Percentiles rank a stretch among this genome's conserved stretches.
Conservation (phyloP, 2,113 vertebrate genomes). For the Thunnus maccoyii region DNA sequence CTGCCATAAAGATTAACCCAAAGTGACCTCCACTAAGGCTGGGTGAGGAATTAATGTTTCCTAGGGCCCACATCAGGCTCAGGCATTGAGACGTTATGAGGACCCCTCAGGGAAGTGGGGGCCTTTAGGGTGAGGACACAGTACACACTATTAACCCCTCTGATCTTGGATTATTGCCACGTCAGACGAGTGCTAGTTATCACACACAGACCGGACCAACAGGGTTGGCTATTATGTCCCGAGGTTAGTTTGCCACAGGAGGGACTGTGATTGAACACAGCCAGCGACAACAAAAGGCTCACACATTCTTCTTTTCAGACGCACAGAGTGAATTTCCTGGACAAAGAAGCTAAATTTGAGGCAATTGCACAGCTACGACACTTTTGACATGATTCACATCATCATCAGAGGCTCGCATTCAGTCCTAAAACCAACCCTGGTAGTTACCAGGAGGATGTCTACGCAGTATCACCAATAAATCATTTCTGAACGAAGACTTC, state of each 20-base stretch:
- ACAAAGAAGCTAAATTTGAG: constrained; percentile 39
- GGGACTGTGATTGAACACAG: constrained; percentile 52
- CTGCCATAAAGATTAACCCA: constrained; percentile 58
- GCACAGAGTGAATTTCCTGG: constrained; percentile 23
- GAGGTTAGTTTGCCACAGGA: constrained; percentile 60
- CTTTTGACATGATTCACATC: neutral
- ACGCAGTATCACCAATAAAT: constrained; percentile 33
- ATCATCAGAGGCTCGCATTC: neutral
- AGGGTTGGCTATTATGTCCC: constrained; percentile 5
- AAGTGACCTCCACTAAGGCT: constrained; percentile 36
- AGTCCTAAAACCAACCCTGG: neutral
- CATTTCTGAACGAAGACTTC: constrained; percentile 30
- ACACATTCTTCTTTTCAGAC: constrained; percentile 10
- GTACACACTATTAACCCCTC: constrained; percentile 77
- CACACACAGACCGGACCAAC: constrained; percentile 28
- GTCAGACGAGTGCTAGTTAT: constrained; percentile 44
- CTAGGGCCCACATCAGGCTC: constrained; percentile 34
- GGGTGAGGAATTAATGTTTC: constrained; percentile 57
- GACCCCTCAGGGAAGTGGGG: constrained; percentile 37
- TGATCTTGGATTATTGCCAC: constrained; percentile 61
- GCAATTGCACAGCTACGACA: neutral
- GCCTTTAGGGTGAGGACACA: constrained; percentile 41
- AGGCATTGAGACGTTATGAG: constrained; percentile 12
- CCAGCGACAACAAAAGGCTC: constrained; percentile 33
- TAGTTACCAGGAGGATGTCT: constrained; percentile 19